These are phyloP conservation scores for Aramus guarauna DNA, from an alignment of 2,113 vertebrate species.

Conservation along the genomic window DNA sequence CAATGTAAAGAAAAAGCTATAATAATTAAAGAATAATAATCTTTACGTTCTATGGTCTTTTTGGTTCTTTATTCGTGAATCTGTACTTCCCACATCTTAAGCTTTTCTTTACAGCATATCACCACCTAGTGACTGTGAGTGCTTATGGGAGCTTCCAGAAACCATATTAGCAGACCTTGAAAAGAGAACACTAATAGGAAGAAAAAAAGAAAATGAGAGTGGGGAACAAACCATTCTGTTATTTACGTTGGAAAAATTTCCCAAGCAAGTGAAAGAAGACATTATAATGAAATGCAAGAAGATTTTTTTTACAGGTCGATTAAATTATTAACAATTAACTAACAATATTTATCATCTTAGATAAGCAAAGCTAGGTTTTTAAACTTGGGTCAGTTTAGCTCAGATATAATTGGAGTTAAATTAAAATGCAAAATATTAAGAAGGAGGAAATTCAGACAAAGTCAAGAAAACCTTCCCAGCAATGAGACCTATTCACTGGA, in stretches of 20 bases:
- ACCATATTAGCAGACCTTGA: neutral
- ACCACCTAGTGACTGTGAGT: conserved; percentile 22
- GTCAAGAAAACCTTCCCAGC: neutral
- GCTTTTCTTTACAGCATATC: neutral
- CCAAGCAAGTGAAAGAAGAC: neutral
- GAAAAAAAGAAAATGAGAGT: neutral
- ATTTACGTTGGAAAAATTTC: neutral
- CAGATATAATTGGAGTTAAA: neutral
- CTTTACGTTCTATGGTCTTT: neutral
- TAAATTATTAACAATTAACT: neutral
- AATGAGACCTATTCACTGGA: neutral
- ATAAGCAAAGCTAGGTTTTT: neutral
- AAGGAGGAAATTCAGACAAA: neutral
- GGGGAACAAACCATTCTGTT: neutral
- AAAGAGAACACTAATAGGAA: neutral
- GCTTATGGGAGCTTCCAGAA: neutral
- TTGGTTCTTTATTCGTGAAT: neutral
- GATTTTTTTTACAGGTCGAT: neutral
- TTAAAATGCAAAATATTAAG: neutral
- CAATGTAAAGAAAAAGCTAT: neutral
- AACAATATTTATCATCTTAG: neutral
- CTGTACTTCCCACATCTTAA: neutral
- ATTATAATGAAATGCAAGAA: neutral
- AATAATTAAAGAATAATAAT: neutral
- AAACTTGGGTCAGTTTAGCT: neutral